Base-by-base conservation (phyloP, 2,797 vertebrate genomes). In the Ptychadena robeensis region DNA sequence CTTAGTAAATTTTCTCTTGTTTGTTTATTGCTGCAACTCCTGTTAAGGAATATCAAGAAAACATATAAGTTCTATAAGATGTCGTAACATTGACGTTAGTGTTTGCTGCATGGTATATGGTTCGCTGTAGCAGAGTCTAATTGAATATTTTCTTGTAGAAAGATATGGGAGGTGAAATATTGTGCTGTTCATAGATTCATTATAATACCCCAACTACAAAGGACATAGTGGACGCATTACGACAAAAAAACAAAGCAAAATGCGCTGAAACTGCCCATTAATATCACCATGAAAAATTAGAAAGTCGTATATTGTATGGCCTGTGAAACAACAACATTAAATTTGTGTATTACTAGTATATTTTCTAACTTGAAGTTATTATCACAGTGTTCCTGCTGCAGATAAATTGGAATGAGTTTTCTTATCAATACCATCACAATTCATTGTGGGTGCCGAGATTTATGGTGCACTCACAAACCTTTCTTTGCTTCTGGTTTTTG, bases 391-490 rank as follows among this genome's bases (percentile, higher is more conserved):
- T 74, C 53, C 76, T 80, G 35, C 73, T 80, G 64, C 67, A 84
- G 82, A 84, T 84, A 84, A 84, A 84, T 84, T 74, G 82, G 76
- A 84, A 84, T 84, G 82, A 74, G 82, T 84, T 84, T 84, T 79
- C 63, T 84, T 84, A 87, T 86, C 86, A 79, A 64, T 87, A 88
- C 82, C 8, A 35, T 85, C 85, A 86, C 86, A 90, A 86, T 85
- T 87, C 86, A 64, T 75, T 86, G 85, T 85, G 76, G 80, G 22
- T 64, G 25, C 1, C 18, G 67, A 69, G 68, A 74, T 78, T 59
- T 83, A 85, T 80, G 65, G 53, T 48, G 57, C 14, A 9, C n/a
- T 84, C 15, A 12, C 61, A 79, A 78, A 53, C 18, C 34, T 34
- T 79, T 68, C 40, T 67, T 79, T 68, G 65, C 15, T 44, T 73